Percentiles rank a stretch among this genome's conserved stretches.
These are phyloP conservation scores for Montipora cactus DNA, from an alignment of 64 coral and sea anemone genomes.

Conservation along the genomic window DNA sequence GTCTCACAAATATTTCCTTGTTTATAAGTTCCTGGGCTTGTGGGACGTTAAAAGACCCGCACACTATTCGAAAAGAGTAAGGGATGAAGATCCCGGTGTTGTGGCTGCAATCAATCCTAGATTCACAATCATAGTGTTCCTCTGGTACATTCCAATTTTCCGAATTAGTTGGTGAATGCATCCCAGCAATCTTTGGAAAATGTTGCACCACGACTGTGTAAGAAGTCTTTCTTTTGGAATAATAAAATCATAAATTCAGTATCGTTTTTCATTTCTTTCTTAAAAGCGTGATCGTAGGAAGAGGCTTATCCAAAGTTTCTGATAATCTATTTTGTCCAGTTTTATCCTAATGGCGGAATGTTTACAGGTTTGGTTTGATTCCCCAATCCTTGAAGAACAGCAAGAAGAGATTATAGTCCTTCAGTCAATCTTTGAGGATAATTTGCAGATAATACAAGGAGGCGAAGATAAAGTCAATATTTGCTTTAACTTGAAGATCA, in stretches of 20 bases:
- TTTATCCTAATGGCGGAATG: conserved; percentile 45
- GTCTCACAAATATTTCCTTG: no score
- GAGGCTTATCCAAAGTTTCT: neutral
- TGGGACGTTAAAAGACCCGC: no score
- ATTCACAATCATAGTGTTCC: neutral
- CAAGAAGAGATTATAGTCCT: conserved; percentile 80
- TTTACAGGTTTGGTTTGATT: conserved; percentile 43
- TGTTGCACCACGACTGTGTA: neutral
- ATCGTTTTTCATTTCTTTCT: no score
- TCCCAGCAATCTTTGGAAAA: conserved; percentile 18
- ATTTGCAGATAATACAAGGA: conserved; percentile 41
- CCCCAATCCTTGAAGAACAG: conserved; percentile 58
- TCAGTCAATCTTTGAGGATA: conserved; percentile 79
- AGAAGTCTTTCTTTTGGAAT: neutral
- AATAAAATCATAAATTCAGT: no score
- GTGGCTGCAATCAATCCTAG: neutral
- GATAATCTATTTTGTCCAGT: neutral
- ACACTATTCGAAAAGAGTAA: no score
- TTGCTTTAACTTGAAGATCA: conserved; percentile 73
- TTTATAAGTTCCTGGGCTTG: no score
- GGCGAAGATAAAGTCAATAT: conserved; percentile 36
- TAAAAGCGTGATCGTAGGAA: no score
- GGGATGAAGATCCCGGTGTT: no score
- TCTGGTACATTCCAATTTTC: neutral
- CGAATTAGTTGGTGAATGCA: neutral